Conservation (phyloP, 1,140 invertebrate genomes). For the Luehdorfia chinensis region DNA sequence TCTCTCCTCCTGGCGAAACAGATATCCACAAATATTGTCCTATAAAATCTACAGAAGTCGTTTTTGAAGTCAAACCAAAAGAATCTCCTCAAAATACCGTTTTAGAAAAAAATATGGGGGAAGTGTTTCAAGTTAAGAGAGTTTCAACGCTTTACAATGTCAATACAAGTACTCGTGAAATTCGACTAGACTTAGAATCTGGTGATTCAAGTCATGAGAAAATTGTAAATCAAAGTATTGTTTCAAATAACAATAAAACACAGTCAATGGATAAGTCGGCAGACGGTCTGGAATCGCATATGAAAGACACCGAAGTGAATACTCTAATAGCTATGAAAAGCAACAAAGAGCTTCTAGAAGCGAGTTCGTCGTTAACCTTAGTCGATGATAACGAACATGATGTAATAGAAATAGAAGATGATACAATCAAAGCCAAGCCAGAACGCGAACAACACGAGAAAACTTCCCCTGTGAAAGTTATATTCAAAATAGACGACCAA, state of each 20-base stretch:
- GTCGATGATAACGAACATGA: conserved; percentile 42
- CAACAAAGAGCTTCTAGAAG: conserved; percentile 47
- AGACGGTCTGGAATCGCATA: conserved; percentile 12
- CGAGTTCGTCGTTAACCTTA: conserved; percentile 48
- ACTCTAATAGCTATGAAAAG: conserved; percentile 56
- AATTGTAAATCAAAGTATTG: conserved; percentile 19
- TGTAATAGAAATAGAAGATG: conserved; percentile 25
- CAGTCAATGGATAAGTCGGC: conserved; percentile 33
- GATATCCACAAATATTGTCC: conserved; percentile 49
- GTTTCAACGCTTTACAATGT: conserved; percentile 33
- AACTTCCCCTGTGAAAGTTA: conserved; percentile 33
- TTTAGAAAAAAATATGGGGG: conserved; percentile 16
- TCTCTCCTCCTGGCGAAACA: conserved; percentile 29
- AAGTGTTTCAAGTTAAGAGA: conserved; percentile 23
- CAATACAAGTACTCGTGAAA: conserved; percentile 4
- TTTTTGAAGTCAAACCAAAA: conserved; percentile 8
- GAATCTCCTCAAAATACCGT: neutral
- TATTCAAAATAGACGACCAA: conserved; percentile 35
- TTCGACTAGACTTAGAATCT: conserved; percentile 13
- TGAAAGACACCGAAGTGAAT: conserved; percentile 47
- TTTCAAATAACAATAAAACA: conserved; percentile 33
- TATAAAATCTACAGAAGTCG: conserved; percentile 18
- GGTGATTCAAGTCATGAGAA: conserved; percentile 21
- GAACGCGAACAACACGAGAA: neutral
- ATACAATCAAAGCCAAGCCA: neutral